Base-by-base conservation (phyloP, 2,113 vertebrate species). In the Lophius piscatorius region DNA sequence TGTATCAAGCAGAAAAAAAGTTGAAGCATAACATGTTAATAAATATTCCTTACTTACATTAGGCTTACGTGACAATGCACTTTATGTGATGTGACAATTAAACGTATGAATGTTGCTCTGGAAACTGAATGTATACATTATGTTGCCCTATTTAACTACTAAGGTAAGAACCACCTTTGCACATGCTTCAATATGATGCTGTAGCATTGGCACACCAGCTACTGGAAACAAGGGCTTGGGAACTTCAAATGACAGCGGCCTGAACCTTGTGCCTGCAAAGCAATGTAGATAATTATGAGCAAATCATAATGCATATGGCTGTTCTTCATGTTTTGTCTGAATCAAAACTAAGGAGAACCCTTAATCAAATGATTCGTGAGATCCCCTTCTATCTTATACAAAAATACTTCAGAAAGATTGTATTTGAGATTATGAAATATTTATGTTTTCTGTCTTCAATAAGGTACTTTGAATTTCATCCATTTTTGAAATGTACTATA, bases 141-240 rank as follows among this genome's bases (percentile, higher is more conserved):
- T n/a, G n/a, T n/a, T n/a, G n/a, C n/a, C n/a, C n/a, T n/a, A n/a
- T n/a, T n/a, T n/a, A n/a, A n/a, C n/a, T n/a, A n/a, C n/a, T 40
- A 29, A 20, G 3, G 1, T 33, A n/a, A 23, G 5, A 29, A 7
- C 50, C 83, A 96, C 96, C 93, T 96, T 96, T 34, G 92, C 90
- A 71, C 96, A 98, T 35, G 96, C 94, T 75, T 97, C 96, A 17
- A 98, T 96, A 85, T 98, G 96, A 64, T 98, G 97, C 86, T 98
- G 96, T 40, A 99, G 90, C 96, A 99, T 99, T n/a, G 97, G 94
- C 17, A 98, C 95, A 0, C 97, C 97, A 1, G 96, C 96, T 39
- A 99, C 94, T 5, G 97, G 97, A 76, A 99, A 99, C 45, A 99
- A 87, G 1, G 97, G 96, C 82, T 99, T 99, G 42, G 97, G 97